phyloP scores from a whole-genome alignment of 2,797 vertebrate species.

The Cirrhinus mrigala region DNA sequence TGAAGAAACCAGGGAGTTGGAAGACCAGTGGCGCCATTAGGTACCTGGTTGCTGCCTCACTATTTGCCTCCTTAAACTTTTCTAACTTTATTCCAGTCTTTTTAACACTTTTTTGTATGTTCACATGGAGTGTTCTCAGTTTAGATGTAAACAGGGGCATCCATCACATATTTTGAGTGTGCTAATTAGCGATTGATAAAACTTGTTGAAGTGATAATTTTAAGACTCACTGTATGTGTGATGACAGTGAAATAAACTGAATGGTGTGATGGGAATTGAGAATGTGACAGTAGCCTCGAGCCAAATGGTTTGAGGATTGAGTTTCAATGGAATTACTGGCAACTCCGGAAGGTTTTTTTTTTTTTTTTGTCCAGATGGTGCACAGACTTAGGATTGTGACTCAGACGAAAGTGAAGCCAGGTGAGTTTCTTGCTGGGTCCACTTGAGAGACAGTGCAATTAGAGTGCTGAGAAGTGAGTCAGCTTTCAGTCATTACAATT shows the following conservation, averaged over 20 bases:
- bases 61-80: neutral
- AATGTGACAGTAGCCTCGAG: neutral
- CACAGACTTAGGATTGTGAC: neutral
- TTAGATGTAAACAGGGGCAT: neutral
- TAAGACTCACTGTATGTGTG: neutral
- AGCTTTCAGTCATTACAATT: neutral
- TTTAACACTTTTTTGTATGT: neutral
- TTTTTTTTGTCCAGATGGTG: neutral
- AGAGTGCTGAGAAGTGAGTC: neutral
- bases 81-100: slow-evolving; percentile 12
- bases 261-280: neutral
- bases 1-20: neutral
- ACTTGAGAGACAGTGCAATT: neutral
- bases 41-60: neutral
- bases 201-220: neutral
- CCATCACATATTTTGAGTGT: neutral
- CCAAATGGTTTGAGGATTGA: neutral
- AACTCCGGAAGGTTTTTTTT: neutral
- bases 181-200: slow-evolving; percentile 11
- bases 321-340: neutral
- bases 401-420: neutral
- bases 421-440: neutral
- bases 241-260: slow-evolving; percentile 1
- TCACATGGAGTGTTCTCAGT: neutral
- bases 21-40: neutral